Base-by-base conservation (phyloP, 2,888 invertebrate species). In the Omphaloscelis lunosa region DNA sequence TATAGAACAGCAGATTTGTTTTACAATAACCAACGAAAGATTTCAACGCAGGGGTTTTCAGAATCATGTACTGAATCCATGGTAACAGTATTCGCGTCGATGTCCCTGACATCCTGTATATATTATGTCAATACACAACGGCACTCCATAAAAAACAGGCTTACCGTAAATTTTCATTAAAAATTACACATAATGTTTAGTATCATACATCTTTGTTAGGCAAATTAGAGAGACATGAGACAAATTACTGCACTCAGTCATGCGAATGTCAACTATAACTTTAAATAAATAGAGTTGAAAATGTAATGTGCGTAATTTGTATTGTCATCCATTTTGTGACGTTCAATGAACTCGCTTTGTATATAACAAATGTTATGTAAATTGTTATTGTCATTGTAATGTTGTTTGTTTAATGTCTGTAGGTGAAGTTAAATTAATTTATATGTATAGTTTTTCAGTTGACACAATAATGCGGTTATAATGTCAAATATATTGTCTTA, bases 161-260 rank as follows among this genome's bases (percentile, higher is more conserved):
- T 79, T 53, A 86, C 71, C 29, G 67, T 81, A 87, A 84, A 90
- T 91, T 89, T 92, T 91, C 90, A 90, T 92, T 86, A 87, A 89
- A 86, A 81, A 76, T 71, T 66, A 69, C 58, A 88, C 89, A 89
- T 89, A 85, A 85, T 82, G 68, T 75, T 56, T 68, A 88, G 34
- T 20, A 51, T 73, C 89, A 91, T 91, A 86, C 85, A 84, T 93
- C 91, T 90, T 91, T 90, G 90, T 93, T 92, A 92, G 82, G 85
- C 86, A 84, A 89, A 92, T 92, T 91, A 90, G 81, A 61, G 77
- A 77, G 77, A 82, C 79, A 80, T 75, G 62, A 84, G 79, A 76
- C 61, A 77, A 69, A 69, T 77, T 51, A 72, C 34, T 23, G 6
- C 17, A 48, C 45, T 17, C 74, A 39, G 20, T 34, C 53, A 67